phyloP scores from a whole-genome alignment of 1,140 invertebrate species.

The Neomicropteryx cornuta region DNA sequence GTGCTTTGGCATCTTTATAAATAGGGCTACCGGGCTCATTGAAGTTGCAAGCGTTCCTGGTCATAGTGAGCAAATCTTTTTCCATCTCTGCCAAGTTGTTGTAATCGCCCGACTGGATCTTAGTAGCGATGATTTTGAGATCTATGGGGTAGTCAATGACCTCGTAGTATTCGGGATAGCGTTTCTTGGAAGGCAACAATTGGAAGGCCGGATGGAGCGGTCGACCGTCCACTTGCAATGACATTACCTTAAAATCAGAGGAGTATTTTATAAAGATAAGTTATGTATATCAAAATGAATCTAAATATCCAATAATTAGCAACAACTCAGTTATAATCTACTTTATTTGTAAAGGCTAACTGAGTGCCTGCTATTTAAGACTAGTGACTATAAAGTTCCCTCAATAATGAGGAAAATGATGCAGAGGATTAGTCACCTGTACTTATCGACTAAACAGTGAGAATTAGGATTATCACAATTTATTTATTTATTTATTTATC shows the following conservation, averaged over 20 bases:
- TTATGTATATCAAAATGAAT: too few relatives aligned
- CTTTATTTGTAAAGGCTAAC: too few relatives aligned
- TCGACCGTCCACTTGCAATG: conserved; percentile 68
- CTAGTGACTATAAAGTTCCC: too few relatives aligned
- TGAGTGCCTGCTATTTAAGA: too few relatives aligned
- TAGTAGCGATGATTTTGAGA: conserved; percentile 82
- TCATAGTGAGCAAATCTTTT: conserved; percentile 83
- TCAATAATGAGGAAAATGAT: too few relatives aligned
- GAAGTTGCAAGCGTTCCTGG: conserved; percentile 90
- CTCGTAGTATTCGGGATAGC: conserved; percentile 95
- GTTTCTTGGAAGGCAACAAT: conserved; percentile 78
- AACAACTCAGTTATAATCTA: too few relatives aligned
- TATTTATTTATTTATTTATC: too few relatives aligned
- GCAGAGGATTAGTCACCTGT: too few relatives aligned
- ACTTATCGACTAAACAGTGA: too few relatives aligned
- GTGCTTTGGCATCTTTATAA: conserved; percentile 87
- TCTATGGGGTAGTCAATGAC: conserved; percentile 94
- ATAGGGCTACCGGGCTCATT: conserved; percentile 95
- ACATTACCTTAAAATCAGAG: conserved; percentile 70
- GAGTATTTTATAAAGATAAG: conserved; percentile 1
- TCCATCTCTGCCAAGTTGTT: conserved; percentile 71
- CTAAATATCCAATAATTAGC: too few relatives aligned
- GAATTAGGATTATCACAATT: too few relatives aligned
- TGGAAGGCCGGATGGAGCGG: conserved; percentile 77
- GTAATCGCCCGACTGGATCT: conserved; percentile 80